phyloP scores from a whole-genome alignment of 2,113 vertebrate genomes.

The Sinocyclocheilus maitianheensis region DNA sequence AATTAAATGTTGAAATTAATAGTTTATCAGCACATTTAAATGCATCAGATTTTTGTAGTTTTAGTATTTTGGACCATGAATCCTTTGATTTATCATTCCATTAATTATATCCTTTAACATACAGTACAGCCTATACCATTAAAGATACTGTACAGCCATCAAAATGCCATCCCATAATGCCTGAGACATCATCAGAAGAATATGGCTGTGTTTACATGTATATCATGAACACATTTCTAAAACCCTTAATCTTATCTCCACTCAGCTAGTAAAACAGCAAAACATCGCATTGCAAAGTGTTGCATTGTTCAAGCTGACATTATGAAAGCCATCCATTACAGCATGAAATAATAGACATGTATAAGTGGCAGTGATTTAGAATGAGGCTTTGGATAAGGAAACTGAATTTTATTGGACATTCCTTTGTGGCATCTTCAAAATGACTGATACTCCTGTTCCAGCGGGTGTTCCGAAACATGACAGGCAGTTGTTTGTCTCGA shows the following conservation, averaged over 20 bases:
- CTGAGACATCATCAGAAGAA: not conserved
- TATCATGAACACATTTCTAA: not conserved
- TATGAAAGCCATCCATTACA: constrained; percentile 43
- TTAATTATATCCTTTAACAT: too few species aligned
- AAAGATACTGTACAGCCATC: not conserved
- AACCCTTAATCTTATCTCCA: not conserved
- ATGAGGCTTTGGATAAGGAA: constrained; percentile 38
- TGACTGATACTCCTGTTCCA: constrained; percentile 46
- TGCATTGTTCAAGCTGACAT: not conserved
- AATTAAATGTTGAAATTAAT: too few species aligned
- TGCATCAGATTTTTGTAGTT: too few species aligned
- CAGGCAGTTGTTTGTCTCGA: constrained; percentile 51
- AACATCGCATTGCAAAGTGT: not conserved
- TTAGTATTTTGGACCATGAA: too few species aligned
- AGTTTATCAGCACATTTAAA: too few species aligned
- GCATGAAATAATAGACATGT: constrained; percentile 31
- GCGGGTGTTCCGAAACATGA: constrained; percentile 38
- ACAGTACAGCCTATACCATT: not conserved
- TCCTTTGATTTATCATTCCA: too few species aligned
- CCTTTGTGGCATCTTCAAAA: constrained; percentile 46
- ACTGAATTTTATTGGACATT: constrained; percentile 46
- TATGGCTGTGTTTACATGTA: not conserved
- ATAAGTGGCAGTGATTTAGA: constrained; percentile 48
- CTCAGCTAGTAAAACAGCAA: not conserved
- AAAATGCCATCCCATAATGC: not conserved